These are phyloP conservation scores for Euura saliciscinereae DNA, from an alignment of 1,140 invertebrate species.

Conservation along the genomic window DNA sequence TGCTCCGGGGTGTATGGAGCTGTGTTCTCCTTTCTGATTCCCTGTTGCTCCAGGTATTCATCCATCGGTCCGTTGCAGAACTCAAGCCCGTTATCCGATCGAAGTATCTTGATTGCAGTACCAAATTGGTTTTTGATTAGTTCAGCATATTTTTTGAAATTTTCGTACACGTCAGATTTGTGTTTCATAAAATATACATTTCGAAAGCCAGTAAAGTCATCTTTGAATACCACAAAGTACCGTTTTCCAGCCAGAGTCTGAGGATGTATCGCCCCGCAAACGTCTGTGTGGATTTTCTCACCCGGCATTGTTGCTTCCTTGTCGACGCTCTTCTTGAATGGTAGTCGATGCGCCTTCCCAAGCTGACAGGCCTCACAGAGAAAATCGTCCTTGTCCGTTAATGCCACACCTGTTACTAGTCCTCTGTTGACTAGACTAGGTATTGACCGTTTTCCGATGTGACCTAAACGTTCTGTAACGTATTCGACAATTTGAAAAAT, in stretches of 20 bases:
- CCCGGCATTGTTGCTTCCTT: conserved; percentile 4
- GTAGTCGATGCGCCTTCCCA: conserved; percentile 35
- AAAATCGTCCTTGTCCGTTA: too few relatives aligned
- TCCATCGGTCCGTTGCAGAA: too few relatives aligned
- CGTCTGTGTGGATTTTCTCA: too few relatives aligned
- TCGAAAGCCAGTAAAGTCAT: conserved; percentile 46
- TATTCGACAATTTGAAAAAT: too few relatives aligned
- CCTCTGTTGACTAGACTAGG: too few relatives aligned
- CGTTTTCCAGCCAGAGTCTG: conserved; percentile 42
- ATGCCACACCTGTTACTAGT: too few relatives aligned
- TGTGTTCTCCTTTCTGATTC: conserved; percentile 19
- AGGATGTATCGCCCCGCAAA: conserved; percentile 41
- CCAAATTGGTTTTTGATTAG: conserved; percentile 37
- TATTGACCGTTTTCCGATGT: too few relatives aligned
- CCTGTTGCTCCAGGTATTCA: too few relatives aligned
- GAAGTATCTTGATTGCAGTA: neutral
- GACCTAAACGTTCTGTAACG: too few relatives aligned
- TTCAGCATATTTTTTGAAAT: conserved; percentile 40
- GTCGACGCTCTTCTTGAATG: conserved; percentile 30
- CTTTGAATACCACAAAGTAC: conserved; percentile 56
- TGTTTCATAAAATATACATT: conserved; percentile 51
- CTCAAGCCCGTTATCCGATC: too few relatives aligned
- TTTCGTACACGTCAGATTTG: conserved; percentile 42
- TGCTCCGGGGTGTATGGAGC: conserved; percentile 44
- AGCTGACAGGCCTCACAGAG: conserved; percentile 44